These are phyloP conservation scores for Cuculus canorus DNA, from an alignment of 2,797 vertebrate genomes.

Conservation along the genomic window DNA sequence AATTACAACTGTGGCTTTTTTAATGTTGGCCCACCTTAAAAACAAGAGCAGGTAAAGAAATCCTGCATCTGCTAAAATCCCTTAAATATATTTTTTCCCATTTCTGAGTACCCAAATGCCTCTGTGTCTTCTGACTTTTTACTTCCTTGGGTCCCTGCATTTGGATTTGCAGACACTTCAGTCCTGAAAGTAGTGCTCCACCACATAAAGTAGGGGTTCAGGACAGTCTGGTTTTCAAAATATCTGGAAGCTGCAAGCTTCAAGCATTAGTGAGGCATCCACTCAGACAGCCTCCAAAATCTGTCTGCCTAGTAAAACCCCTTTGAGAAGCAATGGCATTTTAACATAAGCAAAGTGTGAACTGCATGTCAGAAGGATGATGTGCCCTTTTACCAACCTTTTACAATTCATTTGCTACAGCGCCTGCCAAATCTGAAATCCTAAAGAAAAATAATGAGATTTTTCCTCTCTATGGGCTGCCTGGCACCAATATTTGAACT, in stretches of 20 bases:
- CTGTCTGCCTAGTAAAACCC: not conserved
- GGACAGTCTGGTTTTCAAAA: not conserved
- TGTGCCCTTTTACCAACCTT: not conserved
- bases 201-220: not conserved
- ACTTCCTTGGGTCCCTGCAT: not conserved
- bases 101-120: not conserved
- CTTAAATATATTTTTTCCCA: not conserved
- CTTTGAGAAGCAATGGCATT: not conserved
- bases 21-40: constrained; percentile 43
- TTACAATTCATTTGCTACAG: constrained; percentile 11
- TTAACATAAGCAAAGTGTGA: not conserved
- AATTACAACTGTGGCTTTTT: constrained; percentile 32
- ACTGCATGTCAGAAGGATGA: not conserved
- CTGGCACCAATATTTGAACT: constrained; percentile 28
- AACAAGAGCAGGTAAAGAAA: not conserved
- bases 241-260: not conserved
- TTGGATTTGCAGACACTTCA: not conserved
- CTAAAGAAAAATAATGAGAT: not conserved
- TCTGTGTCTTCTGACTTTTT: not conserved
- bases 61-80: not conserved
- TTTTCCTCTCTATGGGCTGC: not conserved
- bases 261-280: not conserved
- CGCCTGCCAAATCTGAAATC: not conserved
- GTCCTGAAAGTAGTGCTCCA: not conserved
- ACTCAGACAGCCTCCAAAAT: not conserved